Evolutionary conservation across 2,113 vertebrate species (phyloP).

Genomic region (Thryonomys swinderianus): DNA sequence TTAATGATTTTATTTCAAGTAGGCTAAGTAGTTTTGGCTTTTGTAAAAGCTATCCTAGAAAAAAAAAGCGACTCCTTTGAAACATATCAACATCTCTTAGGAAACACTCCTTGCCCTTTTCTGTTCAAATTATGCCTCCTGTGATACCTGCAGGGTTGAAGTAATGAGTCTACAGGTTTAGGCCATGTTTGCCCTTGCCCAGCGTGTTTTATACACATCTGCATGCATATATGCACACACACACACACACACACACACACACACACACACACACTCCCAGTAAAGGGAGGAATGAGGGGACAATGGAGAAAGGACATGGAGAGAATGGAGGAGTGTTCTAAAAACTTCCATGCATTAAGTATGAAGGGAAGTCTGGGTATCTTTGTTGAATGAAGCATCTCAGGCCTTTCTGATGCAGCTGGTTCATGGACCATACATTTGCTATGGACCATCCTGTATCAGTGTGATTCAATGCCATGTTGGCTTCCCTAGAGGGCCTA

Average conservation of each 20-base stretch:
- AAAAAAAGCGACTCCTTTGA: not conserved
- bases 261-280: too few relatives aligned
- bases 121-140: not conserved
- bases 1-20: conserved; percentile 48
- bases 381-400: not conserved
- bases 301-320: not conserved
- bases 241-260: too few relatives aligned
- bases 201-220: too few relatives aligned
- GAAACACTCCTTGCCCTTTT: conserved; percentile 8
- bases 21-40: conserved; percentile 3
- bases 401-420: not conserved
- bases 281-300: not conserved
- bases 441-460: fast-evolving
- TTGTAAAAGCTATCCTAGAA: not conserved
- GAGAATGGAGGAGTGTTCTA: not conserved
- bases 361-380: not conserved
- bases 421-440: not conserved
- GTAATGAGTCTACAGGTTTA: not conserved
- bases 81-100: not conserved
- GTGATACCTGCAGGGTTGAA: not conserved
- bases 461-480: not conserved
- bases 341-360: not conserved
- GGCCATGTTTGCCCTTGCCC: not conserved
- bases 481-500: not conserved
- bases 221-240: too few relatives aligned